A percentile compares a stretch with the other conserved stretches of the same genome.
phyloP scores from a whole-genome alignment of 2,888 invertebrate species.

The Caenorhabditis sp. region DNA sequence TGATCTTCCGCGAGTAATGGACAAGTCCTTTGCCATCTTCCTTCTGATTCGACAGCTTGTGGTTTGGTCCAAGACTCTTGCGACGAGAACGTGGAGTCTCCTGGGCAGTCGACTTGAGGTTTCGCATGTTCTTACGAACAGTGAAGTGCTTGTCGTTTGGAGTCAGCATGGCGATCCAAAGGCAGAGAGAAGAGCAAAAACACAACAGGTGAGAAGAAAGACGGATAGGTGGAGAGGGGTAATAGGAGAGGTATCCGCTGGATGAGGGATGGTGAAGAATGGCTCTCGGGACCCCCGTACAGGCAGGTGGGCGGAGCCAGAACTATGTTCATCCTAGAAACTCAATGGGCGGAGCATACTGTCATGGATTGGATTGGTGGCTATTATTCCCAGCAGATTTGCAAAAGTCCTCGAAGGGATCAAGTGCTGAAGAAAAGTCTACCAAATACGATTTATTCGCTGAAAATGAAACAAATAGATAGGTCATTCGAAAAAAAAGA shows the following conservation, averaged over 20 bases:
- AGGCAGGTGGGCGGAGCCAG: neutral
- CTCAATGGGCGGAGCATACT: no score
- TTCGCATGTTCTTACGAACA: neutral
- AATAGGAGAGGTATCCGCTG: neutral
- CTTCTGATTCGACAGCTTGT: neutral
- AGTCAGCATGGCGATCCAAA: neutral
- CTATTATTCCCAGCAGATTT: no score
- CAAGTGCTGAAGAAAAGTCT: no score
- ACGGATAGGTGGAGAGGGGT: neutral
- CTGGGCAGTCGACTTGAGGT: neutral
- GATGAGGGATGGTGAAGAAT: neutral
- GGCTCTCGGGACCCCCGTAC: neutral
- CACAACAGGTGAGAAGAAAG: neutral
- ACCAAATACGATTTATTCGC: no score
- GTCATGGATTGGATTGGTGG: no score
- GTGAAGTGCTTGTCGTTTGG: neutral
- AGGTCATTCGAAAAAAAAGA: no score
- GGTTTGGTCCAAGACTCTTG: neutral
- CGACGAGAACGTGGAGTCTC: neutral
- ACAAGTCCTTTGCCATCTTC: neutral
- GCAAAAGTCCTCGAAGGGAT: no score
- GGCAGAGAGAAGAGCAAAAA: neutral
- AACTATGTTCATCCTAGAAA: neutral
- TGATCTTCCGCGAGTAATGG: neutral
- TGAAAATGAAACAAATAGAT: no score